Evolutionary conservation across 2,888 invertebrate species (phyloP).

Genomic region (Tinea semifulvella): DNA sequence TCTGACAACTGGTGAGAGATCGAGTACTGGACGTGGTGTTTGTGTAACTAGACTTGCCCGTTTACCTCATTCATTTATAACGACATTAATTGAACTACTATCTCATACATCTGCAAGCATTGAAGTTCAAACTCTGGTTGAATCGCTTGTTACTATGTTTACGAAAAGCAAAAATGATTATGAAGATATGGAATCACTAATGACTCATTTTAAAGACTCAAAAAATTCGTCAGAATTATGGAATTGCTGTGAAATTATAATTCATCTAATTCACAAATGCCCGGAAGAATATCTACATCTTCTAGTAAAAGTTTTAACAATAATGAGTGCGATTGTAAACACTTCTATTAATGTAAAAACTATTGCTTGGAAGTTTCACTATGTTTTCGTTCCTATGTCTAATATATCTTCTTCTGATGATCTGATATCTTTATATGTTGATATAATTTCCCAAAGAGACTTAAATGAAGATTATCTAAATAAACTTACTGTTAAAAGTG

Average conservation of each 20-base stretch:
- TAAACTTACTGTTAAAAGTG: constrained; percentile 30
- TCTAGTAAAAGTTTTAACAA: constrained; percentile 33
- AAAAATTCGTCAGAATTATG: constrained; percentile 27
- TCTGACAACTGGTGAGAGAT: constrained; percentile 11
- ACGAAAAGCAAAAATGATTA: not conserved
- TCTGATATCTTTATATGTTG: constrained; percentile 37
- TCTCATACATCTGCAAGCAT: constrained; percentile 39
- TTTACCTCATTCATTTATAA: constrained; percentile 29
- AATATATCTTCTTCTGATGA: constrained; percentile 42
- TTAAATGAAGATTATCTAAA: constrained; percentile 22
- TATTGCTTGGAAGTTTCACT: constrained; percentile 54
- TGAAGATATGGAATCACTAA: constrained; percentile 24
- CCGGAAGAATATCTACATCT: constrained; percentile 45
- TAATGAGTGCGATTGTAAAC: constrained; percentile 43
- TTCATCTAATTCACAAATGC: constrained; percentile 39
- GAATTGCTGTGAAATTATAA: constrained; percentile 36
- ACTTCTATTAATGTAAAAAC: constrained; percentile 42
- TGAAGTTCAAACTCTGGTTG: constrained; percentile 39
- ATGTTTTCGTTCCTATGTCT: constrained; percentile 50
- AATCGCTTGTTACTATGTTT: constrained; percentile 29
- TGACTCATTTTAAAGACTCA: constrained; percentile 38
- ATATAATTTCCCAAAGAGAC: constrained; percentile 20
- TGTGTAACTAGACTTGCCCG: constrained; percentile 35
- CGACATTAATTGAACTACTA: constrained; percentile 33
- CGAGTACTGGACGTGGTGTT: constrained; percentile 34